Conservation (phyloP, 2,797 vertebrate species). For the Falco cherrug region DNA sequence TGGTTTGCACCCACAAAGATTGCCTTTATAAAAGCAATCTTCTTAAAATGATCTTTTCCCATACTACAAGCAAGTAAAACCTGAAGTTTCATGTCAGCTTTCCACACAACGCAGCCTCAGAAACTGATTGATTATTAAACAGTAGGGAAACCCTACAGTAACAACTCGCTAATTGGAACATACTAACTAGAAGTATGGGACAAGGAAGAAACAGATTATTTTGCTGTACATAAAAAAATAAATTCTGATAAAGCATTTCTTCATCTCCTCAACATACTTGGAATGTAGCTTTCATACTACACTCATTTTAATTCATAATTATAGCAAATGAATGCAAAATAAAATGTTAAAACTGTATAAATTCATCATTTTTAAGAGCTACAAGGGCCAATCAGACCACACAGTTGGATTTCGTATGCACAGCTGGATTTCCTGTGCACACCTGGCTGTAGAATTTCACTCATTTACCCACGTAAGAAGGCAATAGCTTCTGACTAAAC, state of each 20-base stretch:
- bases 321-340: not conserved
- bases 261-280: not conserved
- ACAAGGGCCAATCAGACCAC: rapidly evolving
- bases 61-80: not conserved
- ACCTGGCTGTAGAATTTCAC: not conserved
- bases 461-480: not conserved
- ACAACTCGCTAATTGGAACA: not conserved
- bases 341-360: not conserved
- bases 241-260: not conserved
- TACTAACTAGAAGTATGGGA: not conserved
- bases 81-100: not conserved
- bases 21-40: not conserved
- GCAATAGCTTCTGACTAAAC: not conserved
- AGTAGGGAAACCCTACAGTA: not conserved
- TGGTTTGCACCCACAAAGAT: not conserved
- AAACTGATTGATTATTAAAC: not conserved
- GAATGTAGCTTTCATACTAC: not conserved
- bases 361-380: not conserved
- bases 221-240: not conserved
- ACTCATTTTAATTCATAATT: not conserved
- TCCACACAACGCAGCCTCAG: not conserved
- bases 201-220: not conserved
- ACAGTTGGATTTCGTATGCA: not conserved
- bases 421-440: not conserved
- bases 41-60: not conserved